Base-by-base conservation (phyloP, 1,140 invertebrate species). In the Drosophila cardini region DNA sequence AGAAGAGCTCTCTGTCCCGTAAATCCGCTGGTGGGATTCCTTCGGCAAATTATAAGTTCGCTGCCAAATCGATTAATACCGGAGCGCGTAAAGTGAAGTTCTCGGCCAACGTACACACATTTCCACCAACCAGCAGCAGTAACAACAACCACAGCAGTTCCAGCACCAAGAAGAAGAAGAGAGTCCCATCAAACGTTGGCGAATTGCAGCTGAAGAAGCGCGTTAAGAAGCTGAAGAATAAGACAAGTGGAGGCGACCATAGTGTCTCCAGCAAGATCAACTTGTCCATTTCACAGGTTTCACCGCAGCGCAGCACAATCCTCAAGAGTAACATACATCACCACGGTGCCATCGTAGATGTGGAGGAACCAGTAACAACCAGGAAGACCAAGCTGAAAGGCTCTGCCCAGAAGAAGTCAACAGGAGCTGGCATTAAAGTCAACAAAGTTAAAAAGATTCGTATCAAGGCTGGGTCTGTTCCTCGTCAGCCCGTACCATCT, bases 1-100 rank as follows among this genome's bases (percentile, higher is more conserved):
- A 76, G 36, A 85, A 85, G 43, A 86, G 78, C 38, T 76, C 79
- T 15, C 76, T 86, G 16, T 40, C 57, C 1, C 82, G 75, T 13
- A 71, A 65, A 26, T 34, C 58, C 7, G 67, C 58, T 46, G 80
- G 75, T 43, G 46, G n/a, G 0, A 5, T 15, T 16, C 15, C 56
- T 16, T 10, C 11, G 4, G 6, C 26, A 8, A 52, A 7, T 16
- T 4, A 4, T 30, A 77, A 82, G 21, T 9, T 21, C 3, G 52
- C 21, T 9, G n/a, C 21, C 3, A 64, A 38, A 6, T 10, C 21
- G 2, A 70, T 62, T 40, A 32, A 36, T 16, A 16, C 30, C 10
- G 67, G 26, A 13, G 18, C 26, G 4, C 72, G 84, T 1, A 78
- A 86, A 21, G 83, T 87, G 4, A 89, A 87, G 21, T 87, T 87